Base-by-base conservation (phyloP, 2,797 vertebrate genomes). In the Poeciliopsis turneri region DNA sequence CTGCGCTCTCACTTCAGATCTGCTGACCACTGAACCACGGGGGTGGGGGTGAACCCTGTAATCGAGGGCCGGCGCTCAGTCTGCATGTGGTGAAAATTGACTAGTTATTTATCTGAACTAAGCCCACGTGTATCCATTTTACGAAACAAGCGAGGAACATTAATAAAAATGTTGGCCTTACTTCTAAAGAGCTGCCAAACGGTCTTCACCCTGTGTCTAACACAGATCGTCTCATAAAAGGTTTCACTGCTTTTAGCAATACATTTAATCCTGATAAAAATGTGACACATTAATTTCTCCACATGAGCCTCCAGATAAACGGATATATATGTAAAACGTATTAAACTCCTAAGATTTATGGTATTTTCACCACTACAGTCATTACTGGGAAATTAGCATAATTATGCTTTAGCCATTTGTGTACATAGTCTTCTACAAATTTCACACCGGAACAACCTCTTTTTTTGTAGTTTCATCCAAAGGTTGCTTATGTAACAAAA, bases 1-100 rank as follows among this genome's bases (percentile, higher is more conserved):
- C 89, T 78, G 86, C 72, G 84, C 90, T 83, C 83, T 88, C 80
- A 88, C 79, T 80, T 85, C 81, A 86, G 79, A 87, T 85, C 90
- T 70, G 84, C 84, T 80, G 86, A 88, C 87, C 79, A 1, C 81
- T 74, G 55, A 84, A 75, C 81, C 79, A 25, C 78, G 10, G 73
- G 28, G 16, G 41, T 0, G 9, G 81, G 75, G 55, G 73, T 6
- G 39, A 33, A 72, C 75, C 78, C 78, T 33, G 77, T 76, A 82
- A 72, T 82, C 43, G 66, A 84, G 80, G 78, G 64, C 39, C 36
- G 74, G 69, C 74, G 78, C 72, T 82, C 75, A 30, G 57, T 76
- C 46, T 43, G 2, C 76, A 75, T 73, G 74, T 6, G 76, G 46
- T 12, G 51, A 69, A 73, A 75, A 74, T 78, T 72, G 81, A 72